These are phyloP conservation scores for Epinotia bilunana DNA, from an alignment of 2,888 invertebrate genomes.

Conservation along the genomic window DNA sequence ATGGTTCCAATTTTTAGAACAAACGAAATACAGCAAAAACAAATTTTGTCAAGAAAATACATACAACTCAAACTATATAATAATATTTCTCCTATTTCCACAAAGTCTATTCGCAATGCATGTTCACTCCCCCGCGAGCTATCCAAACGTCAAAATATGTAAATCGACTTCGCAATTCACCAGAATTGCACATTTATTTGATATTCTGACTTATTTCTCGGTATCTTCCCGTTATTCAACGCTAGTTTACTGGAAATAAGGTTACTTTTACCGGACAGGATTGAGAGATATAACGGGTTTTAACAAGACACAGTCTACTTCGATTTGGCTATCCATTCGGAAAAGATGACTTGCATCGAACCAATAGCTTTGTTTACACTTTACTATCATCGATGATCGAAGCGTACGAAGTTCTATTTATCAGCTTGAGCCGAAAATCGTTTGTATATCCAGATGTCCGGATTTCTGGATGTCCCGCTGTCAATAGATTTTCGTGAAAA, in stretches of 20 bases:
- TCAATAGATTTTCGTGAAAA: too few species aligned
- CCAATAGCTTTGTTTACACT: neutral
- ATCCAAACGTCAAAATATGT: slow-evolving; percentile 15
- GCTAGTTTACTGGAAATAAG: neutral
- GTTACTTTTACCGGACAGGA: neutral
- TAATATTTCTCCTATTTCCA: neutral
- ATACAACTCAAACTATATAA: neutral
- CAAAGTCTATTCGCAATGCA: neutral
- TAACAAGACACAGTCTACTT: neutral
- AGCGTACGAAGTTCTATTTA: too few species aligned
- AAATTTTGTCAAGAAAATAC: too few species aligned
- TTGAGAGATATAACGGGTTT: neutral
- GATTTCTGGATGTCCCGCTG: too few species aligned
- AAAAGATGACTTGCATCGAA: neutral
- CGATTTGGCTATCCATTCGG: neutral
- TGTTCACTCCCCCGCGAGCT: neutral
- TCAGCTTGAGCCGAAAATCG: too few species aligned
- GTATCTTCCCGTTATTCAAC: neutral
- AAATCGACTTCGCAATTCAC: slow-evolving; percentile 19
- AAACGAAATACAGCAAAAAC: too few species aligned
- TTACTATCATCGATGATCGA: too few species aligned
- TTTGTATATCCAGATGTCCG: too few species aligned
- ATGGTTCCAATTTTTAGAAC: too few species aligned
- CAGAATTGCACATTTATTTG: slow-evolving; percentile 30
- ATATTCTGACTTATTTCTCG: slow-evolving; percentile 18